Percentiles rank a stretch among this genome's conserved stretches.
Conservation (phyloP, 1,140 invertebrate species). For the Dendroctonus valens region DNA sequence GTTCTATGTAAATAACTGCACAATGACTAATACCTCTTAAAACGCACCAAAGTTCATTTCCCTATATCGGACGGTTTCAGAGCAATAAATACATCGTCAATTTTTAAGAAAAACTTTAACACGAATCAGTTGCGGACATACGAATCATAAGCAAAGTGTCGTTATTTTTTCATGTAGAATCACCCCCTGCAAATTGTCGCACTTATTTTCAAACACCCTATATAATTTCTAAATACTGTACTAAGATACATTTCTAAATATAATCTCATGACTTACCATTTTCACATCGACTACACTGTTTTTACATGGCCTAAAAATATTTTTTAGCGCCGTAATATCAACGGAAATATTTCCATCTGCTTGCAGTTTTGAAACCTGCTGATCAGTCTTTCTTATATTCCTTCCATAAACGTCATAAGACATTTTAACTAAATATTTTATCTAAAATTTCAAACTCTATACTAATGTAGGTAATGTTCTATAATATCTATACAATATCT, state of each 20-base stretch:
- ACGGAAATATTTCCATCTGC: constrained; percentile 25
- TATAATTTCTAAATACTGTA: constrained; percentile 1
- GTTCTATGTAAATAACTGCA: too few species aligned
- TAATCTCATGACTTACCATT: constrained; percentile 23
- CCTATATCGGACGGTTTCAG: too few species aligned
- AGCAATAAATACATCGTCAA: too few species aligned
- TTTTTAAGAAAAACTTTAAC: too few species aligned
- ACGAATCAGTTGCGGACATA: too few species aligned
- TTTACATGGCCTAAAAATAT: not conserved
- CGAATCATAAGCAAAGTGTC: too few species aligned
- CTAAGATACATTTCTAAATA: not conserved
- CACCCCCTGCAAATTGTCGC: too few species aligned
- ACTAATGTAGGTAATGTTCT: not conserved
- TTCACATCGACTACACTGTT: constrained; percentile 5
- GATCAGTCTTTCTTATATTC: constrained; percentile 16
- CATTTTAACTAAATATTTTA: constrained; percentile 18
- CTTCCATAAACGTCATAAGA: constrained; percentile 29
- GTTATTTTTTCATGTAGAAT: too few species aligned
- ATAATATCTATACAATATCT: too few species aligned
- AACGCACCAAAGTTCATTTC: too few species aligned
- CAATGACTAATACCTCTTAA: too few species aligned
- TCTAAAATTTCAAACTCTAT: constrained; percentile 8
- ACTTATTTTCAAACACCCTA: too few species aligned
- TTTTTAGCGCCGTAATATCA: constrained; percentile 22
- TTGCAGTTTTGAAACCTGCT: not conserved